These are phyloP conservation scores for Ischnura elegans DNA, from an alignment of 2,888 invertebrate species.

Conservation along the genomic window DNA sequence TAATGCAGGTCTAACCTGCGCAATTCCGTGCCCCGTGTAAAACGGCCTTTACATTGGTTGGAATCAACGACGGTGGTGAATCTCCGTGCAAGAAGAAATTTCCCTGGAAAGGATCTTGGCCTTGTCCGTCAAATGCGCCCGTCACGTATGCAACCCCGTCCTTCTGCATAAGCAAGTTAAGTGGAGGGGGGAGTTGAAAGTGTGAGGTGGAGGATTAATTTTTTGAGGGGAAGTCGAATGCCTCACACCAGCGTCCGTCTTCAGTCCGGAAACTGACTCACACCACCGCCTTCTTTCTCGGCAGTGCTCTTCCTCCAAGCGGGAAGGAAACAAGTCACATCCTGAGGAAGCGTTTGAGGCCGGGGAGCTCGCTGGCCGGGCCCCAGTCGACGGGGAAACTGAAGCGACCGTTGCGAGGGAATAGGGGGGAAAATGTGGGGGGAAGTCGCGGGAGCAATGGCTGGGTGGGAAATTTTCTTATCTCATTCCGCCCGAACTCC, in stretches of 20 bases:
- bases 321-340: slow-evolving; percentile 52
- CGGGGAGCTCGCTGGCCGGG: not conserved
- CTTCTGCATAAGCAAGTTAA: not conserved
- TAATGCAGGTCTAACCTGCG: no score
- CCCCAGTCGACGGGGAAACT: not conserved
- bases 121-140: not conserved
- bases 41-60: no score
- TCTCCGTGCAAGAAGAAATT: not conserved
- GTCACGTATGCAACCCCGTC: not conserved
- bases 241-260: not conserved
- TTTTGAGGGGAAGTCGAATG: no score
- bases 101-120: not conserved
- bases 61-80: no score
- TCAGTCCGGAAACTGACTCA: slow-evolving; percentile 44
- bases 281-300: not conserved
- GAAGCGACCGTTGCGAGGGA: not conserved
- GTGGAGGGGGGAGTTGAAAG: not conserved
- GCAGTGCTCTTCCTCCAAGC: not conserved
- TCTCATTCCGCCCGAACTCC: not conserved
- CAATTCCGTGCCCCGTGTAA: no score
- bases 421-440: not conserved
- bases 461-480: slow-evolving; percentile 4
- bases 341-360: slow-evolving; percentile 49
- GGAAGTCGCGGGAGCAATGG: not conserved
- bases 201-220: not conserved